A percentile compares a stretch with the other conserved stretches of the same genome.
Evolutionary conservation across 2,797 vertebrate species (phyloP).

Genomic region (Syndactyla subalaris): DNA sequence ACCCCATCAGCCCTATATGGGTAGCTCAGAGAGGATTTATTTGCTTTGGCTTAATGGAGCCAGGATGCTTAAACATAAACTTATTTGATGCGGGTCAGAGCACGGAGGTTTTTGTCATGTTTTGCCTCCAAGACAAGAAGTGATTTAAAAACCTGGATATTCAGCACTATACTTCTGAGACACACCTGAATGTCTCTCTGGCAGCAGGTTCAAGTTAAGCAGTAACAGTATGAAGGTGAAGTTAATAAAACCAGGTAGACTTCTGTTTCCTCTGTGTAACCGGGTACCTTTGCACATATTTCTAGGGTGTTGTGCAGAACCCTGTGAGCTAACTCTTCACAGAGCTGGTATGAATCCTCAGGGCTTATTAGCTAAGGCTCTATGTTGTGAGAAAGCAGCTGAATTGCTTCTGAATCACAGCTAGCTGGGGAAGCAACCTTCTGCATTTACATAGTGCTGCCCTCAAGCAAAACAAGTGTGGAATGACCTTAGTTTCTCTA

Average conservation of each 20-base stretch:
- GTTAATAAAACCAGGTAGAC: conserved; percentile 5
- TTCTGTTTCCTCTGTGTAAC: not conserved
- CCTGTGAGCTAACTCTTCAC: not conserved
- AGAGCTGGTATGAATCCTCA: not conserved
- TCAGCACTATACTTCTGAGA: not conserved
- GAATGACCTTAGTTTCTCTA: conserved; percentile 27
- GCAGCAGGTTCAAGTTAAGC: not conserved
- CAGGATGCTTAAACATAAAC: not conserved
- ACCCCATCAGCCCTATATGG: not conserved
- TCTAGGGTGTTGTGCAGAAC: not conserved
- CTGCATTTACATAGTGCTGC: conserved; percentile 8
- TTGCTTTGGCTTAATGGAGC: not conserved
- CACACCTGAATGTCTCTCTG: not conserved
- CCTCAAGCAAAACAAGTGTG: conserved; percentile 18
- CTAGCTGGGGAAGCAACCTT: not conserved
- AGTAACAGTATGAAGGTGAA: not conserved
- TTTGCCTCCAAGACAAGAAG: not conserved
- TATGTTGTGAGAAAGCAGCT: not conserved
- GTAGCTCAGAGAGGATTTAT: not conserved
- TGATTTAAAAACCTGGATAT: not conserved
- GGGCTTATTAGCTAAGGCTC: not conserved
- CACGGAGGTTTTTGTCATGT: not conserved
- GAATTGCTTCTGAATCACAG: conserved; percentile 14
- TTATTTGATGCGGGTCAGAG: not conserved
- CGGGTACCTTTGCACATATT: not conserved